A percentile compares a stretch with the other conserved stretches of the same genome.
Evolutionary conservation across 2,797 vertebrate species (phyloP).

Genomic region (Lepidocolaptes lacrymiger): DNA sequence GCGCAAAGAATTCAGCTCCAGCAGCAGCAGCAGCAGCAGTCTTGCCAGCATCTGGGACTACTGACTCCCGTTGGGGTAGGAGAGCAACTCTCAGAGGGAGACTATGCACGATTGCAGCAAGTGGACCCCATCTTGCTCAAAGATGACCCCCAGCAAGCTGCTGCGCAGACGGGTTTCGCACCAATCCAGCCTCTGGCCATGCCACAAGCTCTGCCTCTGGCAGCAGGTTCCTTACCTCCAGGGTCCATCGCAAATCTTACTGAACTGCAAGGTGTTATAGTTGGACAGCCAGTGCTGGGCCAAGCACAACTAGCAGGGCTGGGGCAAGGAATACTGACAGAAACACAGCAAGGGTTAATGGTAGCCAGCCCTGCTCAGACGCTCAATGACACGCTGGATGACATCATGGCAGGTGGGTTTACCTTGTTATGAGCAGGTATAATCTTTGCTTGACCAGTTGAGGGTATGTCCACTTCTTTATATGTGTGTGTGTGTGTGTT

Average conservation of each 20-base stretch:
- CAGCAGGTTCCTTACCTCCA: conserved; percentile 82
- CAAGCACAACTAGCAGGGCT: conserved; percentile 86
- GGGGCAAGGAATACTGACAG: conserved; percentile 86
- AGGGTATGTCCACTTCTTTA: conserved; percentile 68
- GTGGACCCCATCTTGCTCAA: conserved; percentile 84
- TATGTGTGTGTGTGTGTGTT: background rate
- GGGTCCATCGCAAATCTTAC: conserved; percentile 85
- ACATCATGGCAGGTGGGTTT: conserved; percentile 90
- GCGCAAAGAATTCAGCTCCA: conserved; percentile 85
- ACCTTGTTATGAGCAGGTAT: conserved; percentile 77
- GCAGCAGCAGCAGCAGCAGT: conserved; percentile 81
- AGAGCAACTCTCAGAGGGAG: conserved; percentile 84
- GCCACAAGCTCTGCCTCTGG: conserved; percentile 84
- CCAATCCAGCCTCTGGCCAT: conserved; percentile 84
- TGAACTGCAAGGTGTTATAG: conserved; percentile 86
- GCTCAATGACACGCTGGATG: conserved; percentile 88
- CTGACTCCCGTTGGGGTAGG: conserved; percentile 82
- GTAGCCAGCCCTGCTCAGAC: conserved; percentile 88
- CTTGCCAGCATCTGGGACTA: conserved; percentile 84
- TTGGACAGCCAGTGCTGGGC: conserved; percentile 86
- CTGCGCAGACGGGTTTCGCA: conserved; percentile 82
- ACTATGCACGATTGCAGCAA: conserved; percentile 84
- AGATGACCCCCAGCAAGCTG: conserved; percentile 82
- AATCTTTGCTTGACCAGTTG: conserved; percentile 75
- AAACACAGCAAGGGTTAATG: conserved; percentile 88